Conservation (phyloP, 2,113 vertebrate genomes). For the Neodon shergylaensis region DNA sequence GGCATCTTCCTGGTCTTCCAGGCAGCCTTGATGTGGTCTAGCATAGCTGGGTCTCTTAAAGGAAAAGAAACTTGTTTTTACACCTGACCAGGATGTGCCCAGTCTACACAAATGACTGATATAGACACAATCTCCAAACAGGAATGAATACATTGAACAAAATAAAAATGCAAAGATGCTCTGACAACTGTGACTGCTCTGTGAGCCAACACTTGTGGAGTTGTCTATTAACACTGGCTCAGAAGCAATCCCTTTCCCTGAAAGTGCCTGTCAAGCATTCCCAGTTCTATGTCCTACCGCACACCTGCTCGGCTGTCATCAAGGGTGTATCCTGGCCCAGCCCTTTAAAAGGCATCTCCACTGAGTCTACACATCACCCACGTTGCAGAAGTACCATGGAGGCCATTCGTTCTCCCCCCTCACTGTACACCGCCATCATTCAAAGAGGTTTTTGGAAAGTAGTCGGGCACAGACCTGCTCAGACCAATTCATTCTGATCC, state of each 20-base stretch:
- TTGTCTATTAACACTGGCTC: neutral
- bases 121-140: conserved; percentile 24
- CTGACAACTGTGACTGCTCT: neutral
- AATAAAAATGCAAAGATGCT: neutral
- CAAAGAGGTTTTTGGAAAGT: neutral
- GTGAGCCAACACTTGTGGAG: neutral
- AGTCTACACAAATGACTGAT: neutral
- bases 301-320: neutral
- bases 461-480: neutral
- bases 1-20: neutral
- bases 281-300: neutral
- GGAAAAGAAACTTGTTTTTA: neutral
- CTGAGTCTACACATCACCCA: neutral
- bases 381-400: neutral
- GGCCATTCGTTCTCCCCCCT: neutral
- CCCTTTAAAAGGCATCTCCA: neutral
- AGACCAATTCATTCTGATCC: conserved; percentile 8
- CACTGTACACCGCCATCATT: neutral
- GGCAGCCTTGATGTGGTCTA: neutral
- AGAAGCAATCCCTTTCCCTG: neutral
- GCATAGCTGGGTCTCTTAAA: neutral
- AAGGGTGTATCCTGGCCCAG: neutral
- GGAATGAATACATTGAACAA: conserved; percentile 20
- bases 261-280: neutral
- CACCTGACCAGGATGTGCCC: neutral